phyloP scores from a whole-genome alignment of 1,140 invertebrate species.

The Apis cerana region DNA sequence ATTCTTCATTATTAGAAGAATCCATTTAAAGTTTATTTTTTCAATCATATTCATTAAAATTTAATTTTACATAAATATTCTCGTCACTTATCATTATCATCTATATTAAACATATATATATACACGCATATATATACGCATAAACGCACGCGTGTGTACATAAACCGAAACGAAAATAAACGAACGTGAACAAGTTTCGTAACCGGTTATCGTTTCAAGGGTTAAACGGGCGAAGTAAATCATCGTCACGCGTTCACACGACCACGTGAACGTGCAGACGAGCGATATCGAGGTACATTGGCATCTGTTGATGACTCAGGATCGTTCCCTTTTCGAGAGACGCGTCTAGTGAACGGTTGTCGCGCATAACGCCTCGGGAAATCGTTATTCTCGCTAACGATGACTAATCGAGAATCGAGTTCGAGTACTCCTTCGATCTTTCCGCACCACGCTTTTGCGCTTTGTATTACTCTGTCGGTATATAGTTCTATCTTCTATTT shows the following conservation, averaged over 20 bases:
- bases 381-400: slow-evolving; percentile 48
- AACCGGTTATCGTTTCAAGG: slow-evolving; percentile 17
- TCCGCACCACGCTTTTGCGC: slow-evolving; percentile 10
- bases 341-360: slow-evolving; percentile 42
- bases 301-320: slow-evolving; percentile 58
- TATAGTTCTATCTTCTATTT: neutral
- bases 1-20: too few species aligned
- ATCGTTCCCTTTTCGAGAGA: slow-evolving; percentile 58
- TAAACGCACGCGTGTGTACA: neutral
- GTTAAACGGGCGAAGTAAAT: slow-evolving; percentile 36
- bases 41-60: too few species aligned
- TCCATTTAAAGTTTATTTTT: too few species aligned
- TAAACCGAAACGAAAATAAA: neutral
- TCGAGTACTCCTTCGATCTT: slow-evolving; percentile 39
- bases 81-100: neutral
- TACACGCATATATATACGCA: neutral
- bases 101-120: neutral
- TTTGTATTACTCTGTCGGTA: slow-evolving; percentile 9
- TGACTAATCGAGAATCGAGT: slow-evolving; percentile 50
- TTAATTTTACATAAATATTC: too few species aligned
- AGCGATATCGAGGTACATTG: slow-evolving; percentile 45
- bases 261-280: slow-evolving; percentile 21
- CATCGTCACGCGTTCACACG: slow-evolving; percentile 15
- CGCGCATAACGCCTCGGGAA: slow-evolving; percentile 32
- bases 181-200: slow-evolving; percentile 8